These are phyloP conservation scores for Caligus rogercresseyi DNA, from an alignment of 1,140 invertebrate species.

Conservation along the genomic window DNA sequence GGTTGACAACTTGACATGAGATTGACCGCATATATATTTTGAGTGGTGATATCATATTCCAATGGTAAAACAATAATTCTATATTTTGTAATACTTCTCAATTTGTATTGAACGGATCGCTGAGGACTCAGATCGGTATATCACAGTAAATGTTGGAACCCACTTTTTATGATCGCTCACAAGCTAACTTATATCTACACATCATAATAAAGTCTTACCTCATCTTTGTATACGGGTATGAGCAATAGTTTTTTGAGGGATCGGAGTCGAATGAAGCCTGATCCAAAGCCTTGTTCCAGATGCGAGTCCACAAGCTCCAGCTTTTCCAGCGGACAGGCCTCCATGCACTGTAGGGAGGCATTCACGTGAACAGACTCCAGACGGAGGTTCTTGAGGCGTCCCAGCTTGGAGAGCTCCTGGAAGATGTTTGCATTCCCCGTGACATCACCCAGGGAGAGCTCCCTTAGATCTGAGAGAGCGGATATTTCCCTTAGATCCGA, in stretches of 20 bases:
- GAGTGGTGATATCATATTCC: no score
- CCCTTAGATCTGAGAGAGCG: neutral
- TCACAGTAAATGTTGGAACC: no score
- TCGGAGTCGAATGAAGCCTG: constrained; percentile 5
- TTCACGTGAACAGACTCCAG: constrained; percentile 6
- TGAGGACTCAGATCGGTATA: no score
- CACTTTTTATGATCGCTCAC: no score
- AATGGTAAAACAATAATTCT: no score
- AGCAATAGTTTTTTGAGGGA: constrained; percentile 8
- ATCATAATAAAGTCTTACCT: constrained; percentile 4
- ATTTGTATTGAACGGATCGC: no score
- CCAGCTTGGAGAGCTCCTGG: neutral
- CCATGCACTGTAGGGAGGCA: neutral
- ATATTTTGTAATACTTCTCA: no score
- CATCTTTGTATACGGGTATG: constrained; percentile 20
- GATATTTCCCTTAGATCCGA: neutral
- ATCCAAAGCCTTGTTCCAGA: constrained; percentile 2
- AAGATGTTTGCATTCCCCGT: neutral
- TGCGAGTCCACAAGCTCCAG: constrained; percentile 15
- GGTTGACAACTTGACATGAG: no score
- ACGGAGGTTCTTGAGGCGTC: neutral
- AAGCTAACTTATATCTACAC: no score
- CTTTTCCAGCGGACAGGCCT: neutral
- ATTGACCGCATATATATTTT: no score
- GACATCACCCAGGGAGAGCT: neutral